Percentiles rank a stretch among this genome's conserved stretches.
These are phyloP conservation scores for Poeciliopsis gracilis DNA, from an alignment of 2,797 vertebrate genomes.

Conservation along the genomic window DNA sequence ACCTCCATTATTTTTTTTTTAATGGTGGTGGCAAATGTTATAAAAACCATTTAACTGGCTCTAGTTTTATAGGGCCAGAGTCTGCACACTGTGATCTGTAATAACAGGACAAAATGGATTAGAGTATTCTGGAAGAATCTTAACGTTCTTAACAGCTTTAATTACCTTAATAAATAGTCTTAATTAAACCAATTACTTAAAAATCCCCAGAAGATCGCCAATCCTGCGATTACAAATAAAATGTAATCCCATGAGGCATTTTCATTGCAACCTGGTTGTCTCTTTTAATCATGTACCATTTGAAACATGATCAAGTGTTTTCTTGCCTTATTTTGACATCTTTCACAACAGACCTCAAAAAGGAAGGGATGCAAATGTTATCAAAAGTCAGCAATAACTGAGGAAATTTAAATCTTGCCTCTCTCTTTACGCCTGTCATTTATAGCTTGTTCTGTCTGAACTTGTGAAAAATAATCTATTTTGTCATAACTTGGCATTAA, in stretches of 20 bases:
- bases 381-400: not conserved
- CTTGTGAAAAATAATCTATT: conserved; percentile 1
- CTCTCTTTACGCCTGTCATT: not conserved
- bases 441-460: too few relatives aligned
- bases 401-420: not conserved
- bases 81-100: conserved; percentile 32
- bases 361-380: not conserved
- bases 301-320: not conserved
- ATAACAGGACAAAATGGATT: conserved; percentile 21
- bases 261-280: conserved; percentile 21
- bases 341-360: not conserved
- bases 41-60: conserved; percentile 35
- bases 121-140: conserved; percentile 42
- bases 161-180: conserved; percentile 6
- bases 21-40: conserved; percentile 30
- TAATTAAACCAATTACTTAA: conserved; percentile 8
- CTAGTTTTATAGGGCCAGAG: conserved; percentile 79
- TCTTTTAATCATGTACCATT: conserved; percentile 41
- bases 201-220: conserved; percentile 27
- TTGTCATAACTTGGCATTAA: not conserved
- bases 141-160: conserved; percentile 32
- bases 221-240: conserved; percentile 37
- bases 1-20: conserved; percentile 58
- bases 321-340: conserved; percentile 2
- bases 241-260: not conserved